phyloP scores from a whole-genome alignment of 1,140 invertebrate genomes.

The Atta texana region DNA sequence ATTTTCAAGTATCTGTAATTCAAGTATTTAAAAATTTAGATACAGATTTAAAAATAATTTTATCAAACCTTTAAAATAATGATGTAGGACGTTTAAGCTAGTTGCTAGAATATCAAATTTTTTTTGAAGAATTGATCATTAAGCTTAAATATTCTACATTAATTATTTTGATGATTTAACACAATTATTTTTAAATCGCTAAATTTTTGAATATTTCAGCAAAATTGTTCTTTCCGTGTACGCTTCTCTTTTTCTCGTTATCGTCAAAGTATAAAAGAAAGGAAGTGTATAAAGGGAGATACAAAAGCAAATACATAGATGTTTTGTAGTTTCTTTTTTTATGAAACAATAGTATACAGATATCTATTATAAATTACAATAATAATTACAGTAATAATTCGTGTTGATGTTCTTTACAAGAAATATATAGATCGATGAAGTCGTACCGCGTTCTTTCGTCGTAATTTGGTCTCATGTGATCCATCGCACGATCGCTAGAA shows the following conservation, averaged over 20 bases:
- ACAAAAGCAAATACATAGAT: neutral
- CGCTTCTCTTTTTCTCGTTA: neutral
- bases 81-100: too few species aligned
- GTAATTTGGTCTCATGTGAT: slow-evolving; percentile 73
- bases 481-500: slow-evolving; percentile 56
- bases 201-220: too few species aligned
- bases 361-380: slow-evolving; percentile 79
- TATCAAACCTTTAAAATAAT: too few species aligned
- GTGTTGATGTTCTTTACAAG: slow-evolving; percentile 77
- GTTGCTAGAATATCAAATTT: neutral
- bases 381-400: slow-evolving; percentile 78
- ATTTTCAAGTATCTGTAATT: too few species aligned
- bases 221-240: neutral
- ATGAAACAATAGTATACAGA: slow-evolving; percentile 80
- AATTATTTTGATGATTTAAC: too few species aligned
- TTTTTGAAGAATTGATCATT: neutral
- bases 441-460: slow-evolving; percentile 46
- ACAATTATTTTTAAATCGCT: too few species aligned
- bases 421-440: slow-evolving; percentile 75
- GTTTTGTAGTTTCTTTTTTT: slow-evolving; percentile 44
- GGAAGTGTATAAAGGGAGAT: too few species aligned
- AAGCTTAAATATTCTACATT: too few species aligned
- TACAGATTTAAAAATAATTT: too few species aligned
- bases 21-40: too few species aligned
- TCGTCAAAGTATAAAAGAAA: neutral